Percentiles rank a stretch among this genome's conserved stretches.
These are phyloP conservation scores for Catocala sponsa DNA, from an alignment of 2,888 invertebrate species.

Conservation along the genomic window DNA sequence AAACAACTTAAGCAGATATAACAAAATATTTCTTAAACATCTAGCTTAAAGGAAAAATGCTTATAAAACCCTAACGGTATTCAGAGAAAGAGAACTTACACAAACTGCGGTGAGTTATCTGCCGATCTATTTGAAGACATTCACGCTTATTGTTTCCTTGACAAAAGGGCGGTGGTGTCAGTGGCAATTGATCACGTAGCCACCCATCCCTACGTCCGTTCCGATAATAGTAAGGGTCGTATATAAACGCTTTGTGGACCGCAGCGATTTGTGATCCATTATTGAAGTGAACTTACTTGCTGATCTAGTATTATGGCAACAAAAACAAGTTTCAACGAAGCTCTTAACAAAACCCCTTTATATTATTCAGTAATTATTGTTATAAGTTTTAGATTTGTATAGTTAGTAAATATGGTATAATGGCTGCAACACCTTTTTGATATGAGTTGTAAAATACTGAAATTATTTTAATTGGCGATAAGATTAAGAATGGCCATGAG, in stretches of 20 bases:
- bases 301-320: neutral
- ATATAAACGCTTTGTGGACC: slow-evolving; percentile 15
- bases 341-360: too few relatives aligned
- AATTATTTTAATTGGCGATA: too few relatives aligned
- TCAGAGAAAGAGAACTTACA: slow-evolving; percentile 20
- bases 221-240: slow-evolving; percentile 41
- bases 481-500: too few relatives aligned
- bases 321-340: too few relatives aligned
- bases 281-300: neutral
- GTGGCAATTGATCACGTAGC: slow-evolving; percentile 70
- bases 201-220: slow-evolving; percentile 47
- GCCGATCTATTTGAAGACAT: slow-evolving; percentile 65
- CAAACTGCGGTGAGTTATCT: slow-evolving; percentile 55
- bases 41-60: too few relatives aligned
- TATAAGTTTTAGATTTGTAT: too few relatives aligned
- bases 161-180: slow-evolving; percentile 67
- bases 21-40: too few relatives aligned
- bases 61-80: slow-evolving; percentile 3
- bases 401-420: too few relatives aligned
- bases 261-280: slow-evolving; percentile 4
- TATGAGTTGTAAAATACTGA: too few relatives aligned
- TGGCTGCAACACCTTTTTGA: too few relatives aligned
- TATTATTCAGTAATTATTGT: too few relatives aligned
- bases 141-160: slow-evolving; percentile 68
- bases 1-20: too few relatives aligned